A percentile compares a stretch with the other conserved stretches of the same genome.
phyloP scores from a whole-genome alignment of 37 sponge, comb jelly and placozoan species.

The Chondrosia reniformis region DNA sequence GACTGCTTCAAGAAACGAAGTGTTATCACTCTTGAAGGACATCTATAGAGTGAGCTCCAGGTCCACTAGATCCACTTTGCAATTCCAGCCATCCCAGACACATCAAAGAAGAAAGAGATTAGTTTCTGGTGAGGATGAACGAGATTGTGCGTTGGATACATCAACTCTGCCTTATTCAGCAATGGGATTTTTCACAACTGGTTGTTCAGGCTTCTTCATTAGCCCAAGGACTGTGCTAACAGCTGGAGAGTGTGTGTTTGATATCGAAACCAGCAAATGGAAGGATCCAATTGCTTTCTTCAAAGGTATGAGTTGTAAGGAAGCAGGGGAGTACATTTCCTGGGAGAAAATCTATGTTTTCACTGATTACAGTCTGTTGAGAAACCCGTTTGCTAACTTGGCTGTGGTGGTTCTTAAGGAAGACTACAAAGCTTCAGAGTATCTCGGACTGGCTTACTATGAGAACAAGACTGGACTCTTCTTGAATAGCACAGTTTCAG shows the following conservation, averaged over 20 bases:
- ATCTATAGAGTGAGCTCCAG: too few relatives aligned
- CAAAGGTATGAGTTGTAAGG: not conserved
- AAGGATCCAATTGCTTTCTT: not conserved
- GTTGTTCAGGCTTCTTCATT: not conserved
- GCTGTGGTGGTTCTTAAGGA: not conserved
- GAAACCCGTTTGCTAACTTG: not conserved
- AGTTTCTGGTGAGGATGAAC: not conserved
- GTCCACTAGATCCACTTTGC: too few relatives aligned
- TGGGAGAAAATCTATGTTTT: constrained; percentile 18
- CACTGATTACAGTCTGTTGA: not conserved
- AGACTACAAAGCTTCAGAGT: not conserved
- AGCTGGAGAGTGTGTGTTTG: constrained; percentile 4
- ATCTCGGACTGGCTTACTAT: not conserved
- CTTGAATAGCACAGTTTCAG: not conserved
- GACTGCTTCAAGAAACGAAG: too few relatives aligned
- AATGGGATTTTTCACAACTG: not conserved
- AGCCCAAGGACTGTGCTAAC: constrained; percentile 7
- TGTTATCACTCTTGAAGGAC: too few relatives aligned
- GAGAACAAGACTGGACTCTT: not conserved
- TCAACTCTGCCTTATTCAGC: not conserved
- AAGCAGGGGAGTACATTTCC: not conserved
- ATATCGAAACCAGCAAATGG: not conserved
- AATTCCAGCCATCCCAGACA: too few relatives aligned
- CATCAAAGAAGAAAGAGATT: not conserved
- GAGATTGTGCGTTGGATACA: not conserved